phyloP scores from a whole-genome alignment of 2,113 vertebrate genomes.

The Grus americana region DNA sequence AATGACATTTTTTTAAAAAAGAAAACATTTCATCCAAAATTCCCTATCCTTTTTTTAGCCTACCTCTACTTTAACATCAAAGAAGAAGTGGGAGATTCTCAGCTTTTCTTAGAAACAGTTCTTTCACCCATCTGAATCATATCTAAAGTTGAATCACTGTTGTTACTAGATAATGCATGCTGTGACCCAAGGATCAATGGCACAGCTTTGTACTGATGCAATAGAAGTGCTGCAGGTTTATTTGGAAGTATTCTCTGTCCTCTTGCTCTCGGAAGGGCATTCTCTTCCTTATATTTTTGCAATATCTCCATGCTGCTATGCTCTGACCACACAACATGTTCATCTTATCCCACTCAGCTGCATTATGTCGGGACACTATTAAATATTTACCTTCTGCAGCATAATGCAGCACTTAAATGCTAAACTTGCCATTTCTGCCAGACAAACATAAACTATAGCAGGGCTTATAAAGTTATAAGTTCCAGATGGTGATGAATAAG shows the following conservation, averaged over 20 bases:
- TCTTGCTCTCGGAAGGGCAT: not conserved
- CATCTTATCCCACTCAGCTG: not conserved
- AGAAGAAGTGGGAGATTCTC: not conserved
- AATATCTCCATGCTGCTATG: not conserved
- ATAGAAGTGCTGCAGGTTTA: not conserved
- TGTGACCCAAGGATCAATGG: not conserved
- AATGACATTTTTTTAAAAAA: fast-evolving
- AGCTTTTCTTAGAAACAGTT: not conserved
- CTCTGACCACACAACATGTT: not conserved
- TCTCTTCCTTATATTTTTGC: not conserved
- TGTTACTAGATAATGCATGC: not conserved
- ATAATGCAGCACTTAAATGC: slow-evolving; percentile 41
- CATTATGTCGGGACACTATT: slow-evolving; percentile 41
- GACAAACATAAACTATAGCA: slow-evolving; percentile 56
- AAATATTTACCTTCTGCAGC: slow-evolving; percentile 69
- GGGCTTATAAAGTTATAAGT: slow-evolving; percentile 33
- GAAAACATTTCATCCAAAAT: not conserved
- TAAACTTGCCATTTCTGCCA: slow-evolving; percentile 58
- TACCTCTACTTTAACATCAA: not conserved
- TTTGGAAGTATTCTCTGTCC: not conserved
- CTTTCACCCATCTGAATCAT: not conserved
- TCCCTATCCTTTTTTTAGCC: not conserved
- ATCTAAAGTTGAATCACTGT: not conserved
- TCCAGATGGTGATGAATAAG: slow-evolving; percentile 71
- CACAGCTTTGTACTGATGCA: not conserved